Base-by-base conservation (phyloP, 2,113 vertebrate genomes). In the Lanius ludovicianus region DNA sequence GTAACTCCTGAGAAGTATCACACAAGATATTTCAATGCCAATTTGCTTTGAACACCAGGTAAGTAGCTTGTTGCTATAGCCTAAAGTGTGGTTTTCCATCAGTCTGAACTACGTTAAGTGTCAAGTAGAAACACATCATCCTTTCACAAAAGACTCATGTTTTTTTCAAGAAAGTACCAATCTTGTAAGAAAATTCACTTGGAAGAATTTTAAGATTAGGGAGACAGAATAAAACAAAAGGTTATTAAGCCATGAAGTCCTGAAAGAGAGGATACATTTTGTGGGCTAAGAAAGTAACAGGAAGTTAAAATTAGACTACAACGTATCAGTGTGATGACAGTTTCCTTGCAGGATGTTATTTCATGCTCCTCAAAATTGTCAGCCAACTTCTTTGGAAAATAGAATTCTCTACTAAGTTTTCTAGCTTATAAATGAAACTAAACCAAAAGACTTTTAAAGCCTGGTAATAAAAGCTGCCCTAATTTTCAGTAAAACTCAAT, bases 401-500 rank as follows among this genome's bases (percentile, higher is more conserved):
- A 69, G 37, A 84, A 82, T 44, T 70, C 37, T 85, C 41, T 70
- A 33, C 15, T 14, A 74, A 75, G 52, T 62, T 65, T 95, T 84
- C 27, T 44, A 75, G 22, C 44, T 87, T 10, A 9, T 57, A 73
- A 78, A 65, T 69, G 11, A 88, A 92, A 59, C 20, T 84, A 91
- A 92, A 53, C 31, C 35, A 86, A 33, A 62, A 10, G 33, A 69
- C n/a, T 64, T 70, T 78, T 47, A 82, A 94, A 68, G 57, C 8
- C 37, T 68, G n/a, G 31, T 37, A 90, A 67, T 82, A 82, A 79
- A 87, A 84, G 28, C n/a, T 87, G 89, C 46, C 44, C 77, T 76
- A 68, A 65, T 83, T 94, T 84, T 82, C 65, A 91, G 31, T 28
- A 74, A 64, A 93, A 91, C 11, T 89, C 64, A 11, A 20, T 77